Conservation (phyloP, 1,140 invertebrate genomes). For the Bombus consobrinus region DNA sequence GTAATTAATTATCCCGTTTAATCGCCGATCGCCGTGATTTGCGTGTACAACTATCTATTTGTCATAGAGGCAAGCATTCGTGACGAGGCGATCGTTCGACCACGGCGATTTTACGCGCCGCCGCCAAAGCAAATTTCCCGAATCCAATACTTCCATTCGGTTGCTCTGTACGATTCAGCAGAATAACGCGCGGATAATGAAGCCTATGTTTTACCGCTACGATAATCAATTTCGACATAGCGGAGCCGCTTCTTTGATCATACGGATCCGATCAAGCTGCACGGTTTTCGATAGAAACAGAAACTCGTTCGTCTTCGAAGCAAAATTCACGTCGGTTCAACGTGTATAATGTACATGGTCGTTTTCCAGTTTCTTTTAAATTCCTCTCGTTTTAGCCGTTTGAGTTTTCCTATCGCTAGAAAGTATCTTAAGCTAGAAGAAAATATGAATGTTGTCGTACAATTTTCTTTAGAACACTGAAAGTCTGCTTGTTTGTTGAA, state of each 20-base stretch:
- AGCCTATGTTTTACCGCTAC: background rate
- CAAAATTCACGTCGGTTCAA: no score
- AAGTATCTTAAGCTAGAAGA: no score
- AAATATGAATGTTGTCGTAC: no score
- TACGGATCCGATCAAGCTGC: background rate
- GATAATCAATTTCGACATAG: background rate
- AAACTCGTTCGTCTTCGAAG: background rate
- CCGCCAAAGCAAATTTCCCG: conserved; percentile 16
- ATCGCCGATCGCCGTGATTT: conserved; percentile 15
- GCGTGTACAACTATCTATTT: conserved; percentile 27
- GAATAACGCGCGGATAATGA: background rate
- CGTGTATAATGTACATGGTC: no score
- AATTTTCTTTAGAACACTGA: no score
- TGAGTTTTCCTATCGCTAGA: no score
- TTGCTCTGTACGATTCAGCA: background rate
- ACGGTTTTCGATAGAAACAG: no score
- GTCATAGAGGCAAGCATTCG: conserved; percentile 10
- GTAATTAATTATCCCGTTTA: background rate
- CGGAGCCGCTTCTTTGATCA: background rate
- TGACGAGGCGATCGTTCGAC: background rate
- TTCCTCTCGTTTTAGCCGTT: no score
- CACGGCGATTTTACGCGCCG: conserved; percentile 16
- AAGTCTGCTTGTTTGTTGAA: no score
- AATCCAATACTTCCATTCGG: conserved; percentile 12
- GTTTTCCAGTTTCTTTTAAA: no score